Evolutionary conservation across 2,888 invertebrate species (phyloP).

Genomic region (Cheilosia impressa): DNA sequence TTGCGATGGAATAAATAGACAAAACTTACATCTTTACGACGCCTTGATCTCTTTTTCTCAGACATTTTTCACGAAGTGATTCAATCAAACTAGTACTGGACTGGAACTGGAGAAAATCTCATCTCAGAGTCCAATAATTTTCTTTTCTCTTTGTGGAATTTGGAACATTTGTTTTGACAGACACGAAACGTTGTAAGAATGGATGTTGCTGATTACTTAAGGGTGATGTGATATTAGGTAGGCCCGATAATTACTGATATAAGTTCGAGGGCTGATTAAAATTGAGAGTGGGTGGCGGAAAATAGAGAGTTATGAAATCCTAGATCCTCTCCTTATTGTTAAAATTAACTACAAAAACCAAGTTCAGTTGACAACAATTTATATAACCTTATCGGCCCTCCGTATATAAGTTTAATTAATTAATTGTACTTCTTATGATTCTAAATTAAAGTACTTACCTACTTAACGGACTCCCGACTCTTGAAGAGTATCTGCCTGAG

Average conservation of each 20-base stretch:
- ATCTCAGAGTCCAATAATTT: constrained; percentile 8
- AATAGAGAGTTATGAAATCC: too few relatives aligned
- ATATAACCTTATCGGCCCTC: too few relatives aligned
- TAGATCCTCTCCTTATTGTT: too few relatives aligned
- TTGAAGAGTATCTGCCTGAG: too few relatives aligned
- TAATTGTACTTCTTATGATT: too few relatives aligned
- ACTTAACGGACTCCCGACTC: too few relatives aligned
- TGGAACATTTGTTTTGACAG: constrained; percentile 32
- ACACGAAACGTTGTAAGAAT: constrained; percentile 7
- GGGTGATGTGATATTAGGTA: neutral
- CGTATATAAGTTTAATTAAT: too few relatives aligned
- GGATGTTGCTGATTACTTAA: neutral
- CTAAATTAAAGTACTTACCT: too few relatives aligned
- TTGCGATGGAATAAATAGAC: neutral
- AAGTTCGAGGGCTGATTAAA: neutral
- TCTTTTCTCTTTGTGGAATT: constrained; percentile 23
- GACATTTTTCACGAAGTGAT: constrained; percentile 79
- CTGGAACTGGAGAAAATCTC: constrained; percentile 48
- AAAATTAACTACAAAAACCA: too few relatives aligned
- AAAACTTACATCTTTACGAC: constrained; percentile 83
- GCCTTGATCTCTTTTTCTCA: constrained; percentile 82
- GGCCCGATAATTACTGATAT: too few relatives aligned
- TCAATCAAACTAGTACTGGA: constrained; percentile 49
- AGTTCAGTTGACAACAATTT: too few relatives aligned
- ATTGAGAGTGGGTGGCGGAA: too few relatives aligned